Conservation (phyloP, 2,888 invertebrate species). For the Strigamia crassipes region DNA sequence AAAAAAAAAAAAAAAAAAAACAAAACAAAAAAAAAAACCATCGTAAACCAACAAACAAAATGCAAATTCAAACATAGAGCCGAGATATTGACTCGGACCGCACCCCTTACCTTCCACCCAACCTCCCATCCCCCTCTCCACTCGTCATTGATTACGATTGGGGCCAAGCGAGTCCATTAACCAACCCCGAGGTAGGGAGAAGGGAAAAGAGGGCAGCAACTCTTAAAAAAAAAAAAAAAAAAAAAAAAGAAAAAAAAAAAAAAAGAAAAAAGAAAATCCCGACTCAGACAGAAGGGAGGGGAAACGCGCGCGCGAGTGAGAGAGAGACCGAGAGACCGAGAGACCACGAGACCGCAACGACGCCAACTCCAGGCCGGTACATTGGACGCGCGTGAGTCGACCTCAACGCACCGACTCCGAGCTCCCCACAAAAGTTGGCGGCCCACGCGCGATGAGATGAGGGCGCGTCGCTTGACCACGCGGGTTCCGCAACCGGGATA, state of each 20-base stretch:
- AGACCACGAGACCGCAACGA: neutral
- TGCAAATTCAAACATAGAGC: neutral
- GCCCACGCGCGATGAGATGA: neutral
- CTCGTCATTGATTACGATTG: neutral
- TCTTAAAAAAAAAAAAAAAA: neutral
- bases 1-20: neutral
- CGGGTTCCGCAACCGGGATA: neutral
- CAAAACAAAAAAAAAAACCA: neutral
- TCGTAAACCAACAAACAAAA: neutral
- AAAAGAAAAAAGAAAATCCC: neutral
- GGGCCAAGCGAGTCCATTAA: neutral
- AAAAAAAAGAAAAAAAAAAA: neutral
- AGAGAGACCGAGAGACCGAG: neutral
- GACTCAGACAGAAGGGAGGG: neutral
- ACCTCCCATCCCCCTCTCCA: neutral
- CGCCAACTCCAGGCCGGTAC: neutral
- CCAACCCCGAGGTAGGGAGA: neutral
- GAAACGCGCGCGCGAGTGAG: neutral
- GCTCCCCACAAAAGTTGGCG: neutral
- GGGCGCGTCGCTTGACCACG: neutral
- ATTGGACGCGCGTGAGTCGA: neutral
- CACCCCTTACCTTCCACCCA: neutral
- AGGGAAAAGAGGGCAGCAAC: neutral
- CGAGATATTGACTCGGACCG: neutral
- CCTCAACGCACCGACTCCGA: neutral